phyloP scores from a whole-genome alignment of 2,797 vertebrate species.

The Naso thynnoides region DNA sequence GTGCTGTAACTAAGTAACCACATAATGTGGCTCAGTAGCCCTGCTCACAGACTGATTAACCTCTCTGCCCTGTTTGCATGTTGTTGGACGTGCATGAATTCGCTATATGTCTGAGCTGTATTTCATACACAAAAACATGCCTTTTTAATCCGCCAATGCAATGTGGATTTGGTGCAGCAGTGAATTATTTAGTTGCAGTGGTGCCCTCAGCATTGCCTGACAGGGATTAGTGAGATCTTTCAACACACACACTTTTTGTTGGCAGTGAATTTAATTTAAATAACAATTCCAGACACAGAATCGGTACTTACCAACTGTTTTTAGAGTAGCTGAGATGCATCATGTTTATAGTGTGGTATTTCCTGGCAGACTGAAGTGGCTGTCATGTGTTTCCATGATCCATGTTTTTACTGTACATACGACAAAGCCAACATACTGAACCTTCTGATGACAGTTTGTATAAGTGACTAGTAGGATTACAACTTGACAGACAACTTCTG shows the following conservation, averaged over 20 bases:
- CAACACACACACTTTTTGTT: neutral
- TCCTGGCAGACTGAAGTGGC: constrained; percentile 2
- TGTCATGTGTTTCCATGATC: constrained; percentile 15
- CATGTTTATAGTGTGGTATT: neutral
- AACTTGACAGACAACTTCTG: constrained; percentile 58
- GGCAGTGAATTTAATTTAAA: neutral
- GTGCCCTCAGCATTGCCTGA: neutral
- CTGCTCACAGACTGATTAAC: constrained; percentile 75
- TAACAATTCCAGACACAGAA: constrained; percentile 7
- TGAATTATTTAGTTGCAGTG: neutral
- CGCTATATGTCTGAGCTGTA: constrained; percentile 17
- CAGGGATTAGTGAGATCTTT: neutral
- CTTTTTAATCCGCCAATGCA: constrained; percentile 13
- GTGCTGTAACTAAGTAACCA: constrained; percentile 82
- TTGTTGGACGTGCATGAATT: constrained; percentile 51
- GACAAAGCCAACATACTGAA: constrained; percentile 25
- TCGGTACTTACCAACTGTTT: neutral
- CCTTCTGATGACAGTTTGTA: constrained; percentile 30
- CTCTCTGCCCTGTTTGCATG: constrained; percentile 33
- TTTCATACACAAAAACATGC: constrained; percentile 39
- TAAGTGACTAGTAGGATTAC: constrained; percentile 40
- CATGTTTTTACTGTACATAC: constrained; percentile 9
- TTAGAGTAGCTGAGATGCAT: constrained; percentile 7
- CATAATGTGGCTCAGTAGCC: constrained; percentile 74
- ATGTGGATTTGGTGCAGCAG: constrained; percentile 10